Evolutionary conservation across 2,888 invertebrate genomes (phyloP).

Genomic region (Cistogaster globosa): DNA sequence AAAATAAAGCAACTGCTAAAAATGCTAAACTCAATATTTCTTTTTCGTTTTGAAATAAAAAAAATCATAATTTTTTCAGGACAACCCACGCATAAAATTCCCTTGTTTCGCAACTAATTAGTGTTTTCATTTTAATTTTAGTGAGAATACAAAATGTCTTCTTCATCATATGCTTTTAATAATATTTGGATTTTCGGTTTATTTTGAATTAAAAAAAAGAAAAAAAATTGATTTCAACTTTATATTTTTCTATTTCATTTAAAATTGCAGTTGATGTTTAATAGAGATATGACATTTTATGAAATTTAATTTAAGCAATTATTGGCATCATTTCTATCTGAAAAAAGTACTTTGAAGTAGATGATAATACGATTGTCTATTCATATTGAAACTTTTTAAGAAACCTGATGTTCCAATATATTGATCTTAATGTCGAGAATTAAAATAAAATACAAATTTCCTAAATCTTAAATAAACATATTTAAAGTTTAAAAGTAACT

Average conservation of each 20-base stretch:
- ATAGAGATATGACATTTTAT: no score
- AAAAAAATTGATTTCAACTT: not conserved
- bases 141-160: conserved; percentile 23
- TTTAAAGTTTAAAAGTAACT: no score
- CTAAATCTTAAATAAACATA: no score
- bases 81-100: conserved; percentile 68
- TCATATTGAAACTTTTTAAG: no score
- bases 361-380: no score
- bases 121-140: conserved; percentile 57
- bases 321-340: not conserved
- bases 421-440: no score
- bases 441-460: no score
- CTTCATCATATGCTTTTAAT: conserved; percentile 16
- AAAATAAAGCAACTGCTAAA: conserved; percentile 20
- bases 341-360: no score
- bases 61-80: conserved; percentile 30
- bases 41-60: not conserved
- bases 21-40: conserved; percentile 29
- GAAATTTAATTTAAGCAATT: not conserved
- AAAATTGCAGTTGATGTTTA: not conserved
- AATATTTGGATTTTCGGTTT: conserved; percentile 34
- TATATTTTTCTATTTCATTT: conserved; percentile 46
- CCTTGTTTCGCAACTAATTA: conserved; percentile 65
- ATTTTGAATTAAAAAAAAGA: not conserved
- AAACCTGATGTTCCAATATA: no score